These are phyloP conservation scores for Panthera uncia DNA, from an alignment of 2,113 vertebrate species.

Conservation along the genomic window DNA sequence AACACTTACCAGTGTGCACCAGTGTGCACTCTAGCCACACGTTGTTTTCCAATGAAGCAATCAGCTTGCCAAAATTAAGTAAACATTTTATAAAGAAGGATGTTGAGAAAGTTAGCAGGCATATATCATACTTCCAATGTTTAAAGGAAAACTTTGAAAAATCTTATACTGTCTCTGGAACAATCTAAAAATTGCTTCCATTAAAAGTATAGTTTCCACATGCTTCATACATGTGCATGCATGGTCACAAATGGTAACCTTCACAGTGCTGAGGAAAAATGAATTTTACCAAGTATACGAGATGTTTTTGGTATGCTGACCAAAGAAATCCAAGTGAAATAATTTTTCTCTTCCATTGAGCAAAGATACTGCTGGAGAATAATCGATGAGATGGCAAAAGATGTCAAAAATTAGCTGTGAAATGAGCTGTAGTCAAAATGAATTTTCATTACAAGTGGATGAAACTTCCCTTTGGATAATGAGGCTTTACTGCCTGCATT, in stretches of 20 bases:
- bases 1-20: not conserved
- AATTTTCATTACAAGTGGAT: constrained; percentile 52
- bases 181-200: not conserved
- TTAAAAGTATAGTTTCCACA: not conserved
- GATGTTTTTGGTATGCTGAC: not conserved
- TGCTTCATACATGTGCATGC: not conserved
- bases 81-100: not conserved
- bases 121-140: not conserved
- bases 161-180: not conserved
- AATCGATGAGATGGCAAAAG: constrained; percentile 4
- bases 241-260: not conserved
- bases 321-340: constrained; percentile 32
- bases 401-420: constrained; percentile 28
- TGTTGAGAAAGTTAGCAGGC: not conserved
- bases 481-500: not conserved
- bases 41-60: not conserved
- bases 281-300: not conserved
- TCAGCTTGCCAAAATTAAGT: not conserved
- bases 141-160: not conserved
- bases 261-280: not conserved
- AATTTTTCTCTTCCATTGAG: not conserved
- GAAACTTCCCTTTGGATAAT: constrained; percentile 19
- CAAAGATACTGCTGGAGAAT: not conserved
- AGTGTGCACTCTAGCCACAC: not conserved
- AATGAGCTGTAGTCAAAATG: constrained; percentile 10